phyloP scores from a whole-genome alignment of 2,113 vertebrate species.

The Acrocephalus arundinaceus region DNA sequence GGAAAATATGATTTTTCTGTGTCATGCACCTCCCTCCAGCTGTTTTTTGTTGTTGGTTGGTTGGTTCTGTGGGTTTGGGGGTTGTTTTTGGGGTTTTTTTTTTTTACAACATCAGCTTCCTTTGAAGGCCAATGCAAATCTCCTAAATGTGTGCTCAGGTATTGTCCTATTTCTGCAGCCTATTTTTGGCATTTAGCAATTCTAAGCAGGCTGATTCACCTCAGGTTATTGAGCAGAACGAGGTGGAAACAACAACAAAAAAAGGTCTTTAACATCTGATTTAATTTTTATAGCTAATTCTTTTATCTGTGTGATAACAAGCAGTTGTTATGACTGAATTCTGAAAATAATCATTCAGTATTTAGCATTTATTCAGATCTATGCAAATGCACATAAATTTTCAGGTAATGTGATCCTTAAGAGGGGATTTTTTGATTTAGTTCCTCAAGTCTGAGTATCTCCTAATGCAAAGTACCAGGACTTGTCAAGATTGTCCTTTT shows the following conservation, averaged over 20 bases:
- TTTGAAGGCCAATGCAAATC: constrained; percentile 27
- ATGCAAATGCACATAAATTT: constrained; percentile 44
- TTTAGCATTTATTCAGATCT: neutral
- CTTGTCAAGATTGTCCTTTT: neutral
- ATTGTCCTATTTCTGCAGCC: constrained; percentile 15
- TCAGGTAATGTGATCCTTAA: constrained; percentile 50
- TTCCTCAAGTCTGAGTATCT: constrained; percentile 24
- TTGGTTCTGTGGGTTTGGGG: neutral
- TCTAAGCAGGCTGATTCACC: neutral
- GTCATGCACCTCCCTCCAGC: fast-evolving
- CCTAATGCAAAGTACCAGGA: constrained; percentile 15
- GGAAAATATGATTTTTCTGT: neutral
- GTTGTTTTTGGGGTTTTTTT: neutral
- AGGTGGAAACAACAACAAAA: neutral
- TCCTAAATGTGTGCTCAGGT: neutral
- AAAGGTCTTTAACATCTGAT: neutral
- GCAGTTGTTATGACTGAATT: constrained; percentile 10
- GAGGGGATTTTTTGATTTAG: constrained; percentile 55
- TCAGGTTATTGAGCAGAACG: neutral
- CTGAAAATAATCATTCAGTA: constrained; percentile 7
- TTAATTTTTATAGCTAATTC: neutral
- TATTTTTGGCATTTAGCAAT: constrained; percentile 3
- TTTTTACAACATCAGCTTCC: neutral
- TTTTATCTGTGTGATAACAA: neutral
- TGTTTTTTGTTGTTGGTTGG: neutral